Evolutionary conservation across 2,888 invertebrate genomes (phyloP).

Genomic region (Brachylomia viminalis): DNA sequence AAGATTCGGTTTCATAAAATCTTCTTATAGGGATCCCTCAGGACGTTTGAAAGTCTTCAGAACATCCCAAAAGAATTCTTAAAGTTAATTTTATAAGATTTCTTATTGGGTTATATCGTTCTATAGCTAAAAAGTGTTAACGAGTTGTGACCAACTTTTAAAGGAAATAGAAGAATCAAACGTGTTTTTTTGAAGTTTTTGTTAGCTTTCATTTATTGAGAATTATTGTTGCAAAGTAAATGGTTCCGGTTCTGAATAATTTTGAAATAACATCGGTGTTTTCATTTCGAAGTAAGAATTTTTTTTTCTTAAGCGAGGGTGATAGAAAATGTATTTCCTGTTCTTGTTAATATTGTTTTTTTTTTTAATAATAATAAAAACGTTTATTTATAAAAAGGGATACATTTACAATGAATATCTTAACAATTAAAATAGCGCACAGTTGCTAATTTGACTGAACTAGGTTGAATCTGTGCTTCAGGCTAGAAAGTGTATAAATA

Average conservation of each 20-base stretch:
- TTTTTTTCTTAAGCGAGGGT: not conserved
- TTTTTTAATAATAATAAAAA: too few species aligned
- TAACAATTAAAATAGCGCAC: too few species aligned
- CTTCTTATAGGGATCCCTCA: constrained; percentile 7
- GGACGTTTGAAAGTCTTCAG: constrained; percentile 5
- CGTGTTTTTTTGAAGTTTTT: not conserved
- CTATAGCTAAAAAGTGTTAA: not conserved
- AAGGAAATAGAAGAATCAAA: not conserved
- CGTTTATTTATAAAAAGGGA: too few species aligned
- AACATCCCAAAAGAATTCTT: constrained; percentile 13
- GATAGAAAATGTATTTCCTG: not conserved
- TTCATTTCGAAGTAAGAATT: not conserved
- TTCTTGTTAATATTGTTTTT: not conserved
- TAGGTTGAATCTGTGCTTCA: too few species aligned
- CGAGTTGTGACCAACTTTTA: not conserved
- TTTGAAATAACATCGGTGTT: not conserved
- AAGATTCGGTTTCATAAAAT: constrained; percentile 25
- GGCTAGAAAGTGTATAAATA: too few species aligned
- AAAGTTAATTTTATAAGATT: constrained; percentile 48
- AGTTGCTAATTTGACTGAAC: too few species aligned
- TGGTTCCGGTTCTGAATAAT: not conserved
- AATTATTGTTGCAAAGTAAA: constrained; percentile 15
- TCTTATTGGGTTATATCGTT: constrained; percentile 22
- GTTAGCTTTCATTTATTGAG: constrained; percentile 10
- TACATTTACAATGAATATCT: too few species aligned